A percentile compares a stretch with the other conserved stretches of the same genome.
These are phyloP conservation scores for Lagria hirta DNA, from an alignment of 2,888 invertebrate genomes.

Conservation along the genomic window DNA sequence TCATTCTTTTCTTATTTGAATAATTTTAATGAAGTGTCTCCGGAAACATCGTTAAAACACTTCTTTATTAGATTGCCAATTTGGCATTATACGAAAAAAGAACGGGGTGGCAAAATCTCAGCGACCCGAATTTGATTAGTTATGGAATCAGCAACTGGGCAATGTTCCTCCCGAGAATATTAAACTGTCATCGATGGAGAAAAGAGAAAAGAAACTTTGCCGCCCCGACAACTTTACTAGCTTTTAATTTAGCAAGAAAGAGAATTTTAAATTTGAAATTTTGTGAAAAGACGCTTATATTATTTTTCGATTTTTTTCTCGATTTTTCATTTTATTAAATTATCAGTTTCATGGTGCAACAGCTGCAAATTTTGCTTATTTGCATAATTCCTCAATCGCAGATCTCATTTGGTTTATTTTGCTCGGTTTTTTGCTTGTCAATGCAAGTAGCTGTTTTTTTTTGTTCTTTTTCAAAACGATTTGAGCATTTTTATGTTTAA, in stretches of 20 bases:
- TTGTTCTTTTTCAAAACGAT: too few relatives aligned
- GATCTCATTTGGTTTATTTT: too few relatives aligned
- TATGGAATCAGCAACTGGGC: slow-evolving; percentile 44
- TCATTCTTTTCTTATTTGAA: slow-evolving; percentile 27
- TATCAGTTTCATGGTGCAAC: slow-evolving; percentile 36
- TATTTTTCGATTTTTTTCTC: slow-evolving; percentile 33
- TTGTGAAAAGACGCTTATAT: slow-evolving; percentile 25
- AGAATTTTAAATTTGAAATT: slow-evolving; percentile 30
- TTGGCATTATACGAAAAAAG: slow-evolving; percentile 44
- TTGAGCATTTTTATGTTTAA: too few relatives aligned
- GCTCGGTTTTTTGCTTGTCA: too few relatives aligned
- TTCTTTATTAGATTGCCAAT: slow-evolving; percentile 50
- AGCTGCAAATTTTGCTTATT: slow-evolving; percentile 36
- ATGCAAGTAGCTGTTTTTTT: too few relatives aligned
- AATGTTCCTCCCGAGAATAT: slow-evolving; percentile 42
- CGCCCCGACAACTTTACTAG: slow-evolving; percentile 36
- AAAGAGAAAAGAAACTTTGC: slow-evolving; percentile 20
- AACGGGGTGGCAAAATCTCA: slow-evolving; percentile 34
- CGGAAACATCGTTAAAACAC: slow-evolving; percentile 45
- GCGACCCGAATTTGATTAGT: slow-evolving; percentile 47
- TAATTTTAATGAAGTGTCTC: slow-evolving; percentile 48
- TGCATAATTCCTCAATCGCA: slow-evolving; percentile 39
- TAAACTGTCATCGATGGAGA: slow-evolving; percentile 42
- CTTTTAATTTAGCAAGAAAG: slow-evolving; percentile 42
- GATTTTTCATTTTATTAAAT: slow-evolving; percentile 36